Percentiles rank a stretch among this genome's conserved stretches.
These are phyloP conservation scores for Aplochiton taeniatus DNA, from an alignment of 2,797 vertebrate genomes.

Conservation along the genomic window DNA sequence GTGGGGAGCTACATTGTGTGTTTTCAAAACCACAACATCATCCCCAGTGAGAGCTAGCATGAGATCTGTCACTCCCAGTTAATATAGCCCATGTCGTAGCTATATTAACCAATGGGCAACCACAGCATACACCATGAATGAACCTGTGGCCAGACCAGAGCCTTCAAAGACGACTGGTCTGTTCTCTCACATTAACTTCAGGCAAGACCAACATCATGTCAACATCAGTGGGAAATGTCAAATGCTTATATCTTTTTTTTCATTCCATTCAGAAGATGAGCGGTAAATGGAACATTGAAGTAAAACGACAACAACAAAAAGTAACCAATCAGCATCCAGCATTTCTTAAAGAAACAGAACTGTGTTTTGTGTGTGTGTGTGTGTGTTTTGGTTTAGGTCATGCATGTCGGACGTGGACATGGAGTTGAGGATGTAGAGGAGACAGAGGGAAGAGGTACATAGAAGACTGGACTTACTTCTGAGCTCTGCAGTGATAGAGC, in stretches of 20 bases:
- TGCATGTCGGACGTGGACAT: constrained; percentile 80
- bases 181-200: constrained; percentile 57
- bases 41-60: constrained; percentile 52
- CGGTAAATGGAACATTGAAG: constrained; percentile 63
- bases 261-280: constrained; percentile 64
- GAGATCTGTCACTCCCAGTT: constrained; percentile 59
- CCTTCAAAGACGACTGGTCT: constrained; percentile 61
- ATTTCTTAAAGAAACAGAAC: constrained; percentile 24
- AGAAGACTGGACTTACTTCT: constrained; percentile 92
- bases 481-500: constrained; percentile 89
- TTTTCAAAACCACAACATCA: constrained; percentile 57
- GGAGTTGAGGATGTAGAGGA: constrained; percentile 50
- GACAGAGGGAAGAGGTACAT: constrained; percentile 60
- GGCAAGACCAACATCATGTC: constrained; percentile 49
- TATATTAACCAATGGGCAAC: constrained; percentile 68
- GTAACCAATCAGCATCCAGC: constrained; percentile 65
- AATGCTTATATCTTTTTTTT: constrained; percentile 61
- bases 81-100: constrained; percentile 69
- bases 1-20: constrained; percentile 20
- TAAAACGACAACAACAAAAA: constrained; percentile 54
- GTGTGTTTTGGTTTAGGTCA: constrained; percentile 53
- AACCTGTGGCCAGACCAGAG: too few species aligned
- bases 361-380: constrained; percentile 5
- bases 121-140: constrained; percentile 42
- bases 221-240: constrained; percentile 40